phyloP scores from a whole-genome alignment of 2,113 vertebrate genomes.

The Arothron firmamentum region DNA sequence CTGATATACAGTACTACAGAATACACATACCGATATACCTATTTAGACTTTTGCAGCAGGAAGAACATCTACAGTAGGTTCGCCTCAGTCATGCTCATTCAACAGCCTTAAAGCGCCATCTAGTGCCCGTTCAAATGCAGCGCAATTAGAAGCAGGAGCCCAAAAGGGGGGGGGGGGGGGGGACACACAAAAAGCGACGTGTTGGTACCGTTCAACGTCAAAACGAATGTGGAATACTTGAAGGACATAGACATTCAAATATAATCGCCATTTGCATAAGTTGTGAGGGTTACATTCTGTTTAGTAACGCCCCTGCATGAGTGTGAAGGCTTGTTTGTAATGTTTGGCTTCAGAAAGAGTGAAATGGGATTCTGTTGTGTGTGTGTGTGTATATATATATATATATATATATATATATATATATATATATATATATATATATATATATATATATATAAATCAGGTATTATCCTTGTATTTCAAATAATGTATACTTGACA shows the following conservation, averaged over 20 bases:
- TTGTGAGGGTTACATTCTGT: neutral
- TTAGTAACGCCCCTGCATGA: neutral
- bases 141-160: constrained; percentile 47
- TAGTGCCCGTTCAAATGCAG: constrained; percentile 53
- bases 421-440: neutral
- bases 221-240: constrained; percentile 16
- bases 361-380: no score
- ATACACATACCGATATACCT: constrained; percentile 44
- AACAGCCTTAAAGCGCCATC: constrained; percentile 53
- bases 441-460: neutral
- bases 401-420: neutral
- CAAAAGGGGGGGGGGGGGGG: neutral
- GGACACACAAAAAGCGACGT: constrained; percentile 8
- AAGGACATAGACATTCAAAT: constrained; percentile 1
- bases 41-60: constrained; percentile 58
- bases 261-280: neutral
- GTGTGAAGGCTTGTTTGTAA: neutral
- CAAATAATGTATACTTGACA: constrained; percentile 4
- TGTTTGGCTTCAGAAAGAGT: neutral
- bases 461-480: neutral
- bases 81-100: constrained; percentile 60
- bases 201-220: constrained; percentile 25
- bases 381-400: neutral
- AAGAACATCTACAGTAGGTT: constrained; percentile 50
- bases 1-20: constrained; percentile 66